Percentiles rank a stretch among this genome's conserved stretches.
Evolutionary conservation across 2,888 invertebrate genomes (phyloP).

Genomic region (Catocala fraxini): DNA sequence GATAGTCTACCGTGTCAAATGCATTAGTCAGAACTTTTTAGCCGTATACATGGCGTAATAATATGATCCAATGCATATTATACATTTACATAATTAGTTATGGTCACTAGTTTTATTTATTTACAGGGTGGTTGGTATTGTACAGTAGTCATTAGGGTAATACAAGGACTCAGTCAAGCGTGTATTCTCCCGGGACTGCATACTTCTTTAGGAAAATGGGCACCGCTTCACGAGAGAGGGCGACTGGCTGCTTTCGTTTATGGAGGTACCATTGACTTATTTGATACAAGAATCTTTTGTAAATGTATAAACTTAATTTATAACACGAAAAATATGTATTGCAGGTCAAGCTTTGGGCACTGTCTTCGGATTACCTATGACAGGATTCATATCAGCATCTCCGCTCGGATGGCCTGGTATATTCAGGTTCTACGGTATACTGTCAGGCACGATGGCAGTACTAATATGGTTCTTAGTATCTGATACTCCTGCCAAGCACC

Average conservation of each 20-base stretch:
- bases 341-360: slow-evolving; percentile 93
- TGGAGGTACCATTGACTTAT: slow-evolving; percentile 54
- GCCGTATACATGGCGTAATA: no score
- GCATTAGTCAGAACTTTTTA: no score
- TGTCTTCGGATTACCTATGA: slow-evolving; percentile 90
- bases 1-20: no score
- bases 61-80: no score
- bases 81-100: no score
- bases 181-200: slow-evolving; percentile 89
- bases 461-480: slow-evolving; percentile 88
- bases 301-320: no score
- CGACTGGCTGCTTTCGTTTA: slow-evolving; percentile 86
- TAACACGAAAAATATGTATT: slow-evolving; percentile 13
- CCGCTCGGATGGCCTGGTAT: slow-evolving; percentile 92
- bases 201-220: slow-evolving; percentile 90
- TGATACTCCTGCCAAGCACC: slow-evolving; percentile 90
- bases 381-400: slow-evolving; percentile 91
- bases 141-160: slow-evolving; percentile 86
- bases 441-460: slow-evolving; percentile 87
- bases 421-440: slow-evolving; percentile 91
- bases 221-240: slow-evolving; percentile 89
- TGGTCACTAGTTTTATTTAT: not conserved
- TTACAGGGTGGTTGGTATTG: slow-evolving; percentile 22
- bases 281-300: no score
- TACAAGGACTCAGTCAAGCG: slow-evolving; percentile 91